phyloP scores from a whole-genome alignment of 92 coral and sea anemone species.

The Epizoanthus scotinus region DNA sequence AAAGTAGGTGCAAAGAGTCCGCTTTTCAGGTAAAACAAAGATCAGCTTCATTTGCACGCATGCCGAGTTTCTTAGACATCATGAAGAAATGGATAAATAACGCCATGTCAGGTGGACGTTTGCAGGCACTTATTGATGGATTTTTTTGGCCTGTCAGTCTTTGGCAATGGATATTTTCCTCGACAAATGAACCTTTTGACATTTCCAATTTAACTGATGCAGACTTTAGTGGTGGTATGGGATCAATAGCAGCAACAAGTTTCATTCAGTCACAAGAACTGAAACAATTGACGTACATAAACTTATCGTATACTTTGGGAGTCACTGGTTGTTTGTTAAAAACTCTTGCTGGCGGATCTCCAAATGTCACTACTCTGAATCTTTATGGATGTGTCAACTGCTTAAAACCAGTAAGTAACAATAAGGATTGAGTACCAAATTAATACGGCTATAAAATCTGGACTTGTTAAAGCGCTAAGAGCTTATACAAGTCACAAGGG shows the following conservation, averaged over 20 bases:
- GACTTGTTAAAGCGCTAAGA: no score
- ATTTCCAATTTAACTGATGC: constrained; percentile 5
- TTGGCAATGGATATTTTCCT: constrained; percentile 3
- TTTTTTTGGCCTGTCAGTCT: neutral
- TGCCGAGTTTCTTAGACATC: constrained; percentile 1
- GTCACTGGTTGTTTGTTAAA: constrained; percentile 12
- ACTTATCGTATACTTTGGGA: constrained; percentile 4
- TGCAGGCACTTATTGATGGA: neutral
- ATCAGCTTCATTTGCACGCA: neutral
- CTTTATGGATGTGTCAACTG: constrained; percentile 25
- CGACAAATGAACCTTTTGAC: neutral
- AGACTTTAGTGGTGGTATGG: constrained; percentile 15
- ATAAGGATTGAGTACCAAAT: no score
- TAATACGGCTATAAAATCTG: no score
- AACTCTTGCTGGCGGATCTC: constrained; percentile 16
- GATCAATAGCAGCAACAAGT: neutral
- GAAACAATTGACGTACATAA: constrained; percentile 8
- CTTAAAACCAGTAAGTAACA: constrained; percentile 23
- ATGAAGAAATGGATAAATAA: neutral
- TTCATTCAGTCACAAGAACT: neutral
- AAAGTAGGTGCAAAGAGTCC: neutral
- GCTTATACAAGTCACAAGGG: no score
- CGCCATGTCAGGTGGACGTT: neutral
- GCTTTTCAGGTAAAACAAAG: neutral
- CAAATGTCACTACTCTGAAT: neutral